Evolutionary conservation across 2,888 invertebrate species (phyloP), one percentile per base, ranked within the genome.

Genomic region (Scotopteryx bipunctaria): DNA sequence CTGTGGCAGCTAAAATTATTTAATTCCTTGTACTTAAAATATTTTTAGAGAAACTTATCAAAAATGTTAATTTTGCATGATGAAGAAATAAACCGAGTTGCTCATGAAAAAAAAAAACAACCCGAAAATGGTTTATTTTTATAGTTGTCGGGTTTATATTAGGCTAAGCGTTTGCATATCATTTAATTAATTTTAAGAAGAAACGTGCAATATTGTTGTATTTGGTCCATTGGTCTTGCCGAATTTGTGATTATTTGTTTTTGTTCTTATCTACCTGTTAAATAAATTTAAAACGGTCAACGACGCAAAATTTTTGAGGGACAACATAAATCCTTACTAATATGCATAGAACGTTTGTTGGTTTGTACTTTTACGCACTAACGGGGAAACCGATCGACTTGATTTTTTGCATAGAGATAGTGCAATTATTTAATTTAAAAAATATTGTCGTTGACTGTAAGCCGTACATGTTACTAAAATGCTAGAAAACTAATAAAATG

Each of bases 191-290:
- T 72, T 73, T 71, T 73, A 69, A 66, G 44, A 47, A 66, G 41
- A 45, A 60, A 59, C 67, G 87, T 87, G 86, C 86, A 86, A 86
- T 87, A 87, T 82, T 67, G 48, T 59, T 61, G 53, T 62, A 61
- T 66, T 59, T 66, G 62, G 56, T 61, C 63, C 51, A 56, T 55
- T 45, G 63, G 66, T 81, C 83, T 86, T 86, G 85, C 83, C 81
- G 59, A 54, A 55, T 33, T 64, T 76, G 78, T 81, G 81, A 82
- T 78, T 61, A 61, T 48, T 57, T 57, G 31, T 50, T 59, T 66
- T 59, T 66, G 9, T 58, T 40, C 5, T 25, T 2, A 16, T n/a
- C n/a, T n/a, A n/a, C n/a, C n/a, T n/a, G n/a, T n/a, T n/a, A n/a
- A n/a, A n/a, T n/a, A n/a, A n/a, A n/a, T n/a, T n/a, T n/a, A n/a